Evolutionary conservation across 2,797 vertebrate genomes (phyloP), one percentile per base, ranked within the genome.

Genomic region (Ctenochaetus hawaiiensis): DNA sequence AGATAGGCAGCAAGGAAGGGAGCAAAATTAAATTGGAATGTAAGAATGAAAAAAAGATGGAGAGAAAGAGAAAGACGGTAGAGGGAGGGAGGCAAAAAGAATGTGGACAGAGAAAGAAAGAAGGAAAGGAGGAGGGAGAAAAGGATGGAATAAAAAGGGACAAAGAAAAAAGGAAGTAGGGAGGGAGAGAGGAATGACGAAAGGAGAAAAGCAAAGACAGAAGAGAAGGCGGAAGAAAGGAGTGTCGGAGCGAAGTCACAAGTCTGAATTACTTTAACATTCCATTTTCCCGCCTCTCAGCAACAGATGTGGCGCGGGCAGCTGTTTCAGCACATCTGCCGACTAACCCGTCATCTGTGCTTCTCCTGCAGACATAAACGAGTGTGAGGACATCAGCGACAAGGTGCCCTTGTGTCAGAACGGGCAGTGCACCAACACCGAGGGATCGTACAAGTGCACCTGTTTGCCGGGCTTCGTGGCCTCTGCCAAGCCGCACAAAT

Each of bases 401-500:
- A 94, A 94, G 37, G 95, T 95, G 83, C 92, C 95, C 0, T 91
- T 98, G 86, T 99, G 97, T 85, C 93, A 81, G 84, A 96, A 97
- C 0, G 96, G 96, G 60, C 92, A 87, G 80, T 99, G 97, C 2
- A 80, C 93, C 93, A 98, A 99, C 94, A 97, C 96, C 0, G 97
- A 98, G 80, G 97, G 97, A 22, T 98, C 97, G 49, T 98, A 97
- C 91, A 96, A 91, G 91, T 99, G 97, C 94, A 95, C 83, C 48
- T 99, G 97, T 82, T 90, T 92, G 75, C 94, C 95, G 0, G 97
- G 97, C 67, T 97, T 96, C 0, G 80, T 96, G 89, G 95, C 96
- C 14, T 94, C 96, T 22, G 84, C 95, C 34, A 95, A 87, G 48
- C 95, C 96, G 0, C 96, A 97, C 74, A 95, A 94, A 88, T 98